phyloP scores from a whole-genome alignment of 2,888 invertebrate genomes.

The Bellardia pandia region DNA sequence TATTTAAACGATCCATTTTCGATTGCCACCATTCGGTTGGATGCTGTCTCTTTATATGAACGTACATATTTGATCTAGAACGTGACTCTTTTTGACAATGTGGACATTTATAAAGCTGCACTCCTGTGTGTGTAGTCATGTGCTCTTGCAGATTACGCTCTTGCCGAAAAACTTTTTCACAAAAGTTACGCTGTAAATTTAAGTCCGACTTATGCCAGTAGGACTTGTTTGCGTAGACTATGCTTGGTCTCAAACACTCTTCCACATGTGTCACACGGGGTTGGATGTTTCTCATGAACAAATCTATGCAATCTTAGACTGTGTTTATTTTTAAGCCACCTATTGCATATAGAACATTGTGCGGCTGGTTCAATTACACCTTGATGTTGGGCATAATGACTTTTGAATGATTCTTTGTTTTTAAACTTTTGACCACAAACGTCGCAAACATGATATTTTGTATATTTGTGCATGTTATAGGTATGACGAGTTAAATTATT shows the following conservation, averaged over 20 bases:
- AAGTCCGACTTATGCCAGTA: constrained; percentile 79
- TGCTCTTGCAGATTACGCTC: constrained; percentile 80
- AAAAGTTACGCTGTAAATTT: constrained; percentile 79
- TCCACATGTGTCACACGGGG: constrained; percentile 73
- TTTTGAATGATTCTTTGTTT: constrained; percentile 80
- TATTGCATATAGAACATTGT: constrained; percentile 78
- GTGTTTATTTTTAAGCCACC: constrained; percentile 80
- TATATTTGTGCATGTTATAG: constrained; percentile 79
- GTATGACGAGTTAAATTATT: constrained; percentile 78
- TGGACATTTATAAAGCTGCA: constrained; percentile 76
- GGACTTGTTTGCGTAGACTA: constrained; percentile 77
- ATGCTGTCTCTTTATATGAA: constrained; percentile 81
- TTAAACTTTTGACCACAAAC: constrained; percentile 81
- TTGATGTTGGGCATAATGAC: constrained; percentile 79
- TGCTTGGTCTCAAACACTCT: constrained; percentile 76
- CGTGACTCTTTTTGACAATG: too few relatives aligned
- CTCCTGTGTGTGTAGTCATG: constrained; percentile 81
- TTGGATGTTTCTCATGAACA: constrained; percentile 71
- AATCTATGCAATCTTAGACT: constrained; percentile 75
- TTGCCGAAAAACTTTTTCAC: constrained; percentile 80
- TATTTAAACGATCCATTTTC: constrained; percentile 76
- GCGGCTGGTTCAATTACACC: constrained; percentile 80
- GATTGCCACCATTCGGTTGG: constrained; percentile 80
- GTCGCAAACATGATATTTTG: constrained; percentile 79
- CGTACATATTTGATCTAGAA: constrained; percentile 71